A percentile compares a stretch with the other conserved stretches of the same genome.
These are phyloP conservation scores for Nesospiza acunhae DNA, from an alignment of 2,113 vertebrate species.

Conservation along the genomic window DNA sequence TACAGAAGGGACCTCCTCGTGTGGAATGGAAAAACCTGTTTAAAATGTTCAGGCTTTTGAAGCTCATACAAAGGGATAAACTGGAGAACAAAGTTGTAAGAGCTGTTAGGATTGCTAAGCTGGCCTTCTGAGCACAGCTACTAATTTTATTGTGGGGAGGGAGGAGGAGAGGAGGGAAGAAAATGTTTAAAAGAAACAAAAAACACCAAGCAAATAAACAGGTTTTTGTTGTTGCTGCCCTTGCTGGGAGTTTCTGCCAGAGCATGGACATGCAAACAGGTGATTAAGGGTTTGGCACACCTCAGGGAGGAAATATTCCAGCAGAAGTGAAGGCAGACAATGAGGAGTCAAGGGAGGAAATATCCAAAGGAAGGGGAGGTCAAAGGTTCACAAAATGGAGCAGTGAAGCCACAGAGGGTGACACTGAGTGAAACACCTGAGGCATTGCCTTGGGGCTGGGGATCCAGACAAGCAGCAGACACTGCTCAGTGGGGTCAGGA, in stretches of 20 bases:
- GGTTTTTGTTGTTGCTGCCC: slow-evolving; percentile 39
- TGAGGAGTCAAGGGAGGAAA: neutral
- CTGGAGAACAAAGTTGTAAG: neutral
- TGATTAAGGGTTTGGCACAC: slow-evolving; percentile 47
- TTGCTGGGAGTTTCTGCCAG: slow-evolving; percentile 28
- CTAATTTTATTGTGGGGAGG: slow-evolving; percentile 33
- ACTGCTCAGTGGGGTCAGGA: neutral
- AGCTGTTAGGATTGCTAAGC: neutral
- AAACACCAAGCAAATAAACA: slow-evolving; percentile 8
- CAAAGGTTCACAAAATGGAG: slow-evolving; percentile 26
- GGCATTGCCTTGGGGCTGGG: neutral
- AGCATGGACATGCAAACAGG: neutral
- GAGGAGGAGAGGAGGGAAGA: slow-evolving; percentile 25
- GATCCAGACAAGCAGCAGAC: neutral
- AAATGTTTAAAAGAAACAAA: neutral
- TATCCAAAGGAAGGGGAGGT: slow-evolving; percentile 29
- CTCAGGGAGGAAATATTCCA: slow-evolving; percentile 31
- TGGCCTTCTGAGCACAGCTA: slow-evolving; percentile 16
- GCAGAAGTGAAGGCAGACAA: neutral
- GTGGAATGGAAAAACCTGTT: neutral
- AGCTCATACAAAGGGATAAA: neutral
- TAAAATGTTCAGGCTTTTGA: neutral
- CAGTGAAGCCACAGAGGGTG: neutral
- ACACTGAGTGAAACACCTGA: neutral
- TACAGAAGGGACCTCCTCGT: neutral